Base-by-base conservation (phyloP, 2,113 vertebrate genomes). In the Semnornis frantzii region DNA sequence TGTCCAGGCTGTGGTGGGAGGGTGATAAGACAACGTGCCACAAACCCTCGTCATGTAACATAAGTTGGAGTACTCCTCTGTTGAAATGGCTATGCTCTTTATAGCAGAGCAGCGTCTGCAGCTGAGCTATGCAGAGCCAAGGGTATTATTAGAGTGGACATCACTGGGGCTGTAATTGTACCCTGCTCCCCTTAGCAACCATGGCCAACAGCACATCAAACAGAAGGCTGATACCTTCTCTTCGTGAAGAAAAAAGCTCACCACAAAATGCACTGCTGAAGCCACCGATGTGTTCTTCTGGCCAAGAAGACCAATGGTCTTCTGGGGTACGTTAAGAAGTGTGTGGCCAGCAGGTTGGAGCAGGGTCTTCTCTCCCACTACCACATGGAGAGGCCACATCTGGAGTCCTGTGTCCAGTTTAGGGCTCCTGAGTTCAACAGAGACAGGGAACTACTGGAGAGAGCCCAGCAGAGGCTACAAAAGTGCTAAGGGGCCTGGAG, bases 101-200 rank as follows among this genome's bases (percentile, higher is more conserved):
- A 98, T 98, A 98, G 98, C 97, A 46, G 79, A 94, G 97, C 97
- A 95, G 95, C 97, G 97, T 98, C 98, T 98, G 97, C 96, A 97
- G 96, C 95, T 92, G 78, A 98, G 93, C 96, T 98, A 97, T 98
- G 98, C 96, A 92, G 95, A 96, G 96, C 89, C 70, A 89, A 96
- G 97, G 94, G 96, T 98, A 98, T 98, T 98, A 97, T 98, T 98
- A 98, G 98, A 97, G 98, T 87, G 93, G 82, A 80, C 97, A 97
- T 98, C 98, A 97, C 95, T 93, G 96, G 75, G 94, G 65, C 96
- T 98, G 98, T 98, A 98, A 98, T 89, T 92, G 95, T 97, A 97
- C 97, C 96, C 97, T 88, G 79, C 96, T 97, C 85, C 95, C 97
- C 97, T 92, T 98, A 92, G 97, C 97, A 97, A 98, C 98, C 12